A percentile compares a stretch with the other conserved stretches of the same genome.
phyloP scores from a whole-genome alignment of 2,113 vertebrate species.

The Atherinomorus stipes region DNA sequence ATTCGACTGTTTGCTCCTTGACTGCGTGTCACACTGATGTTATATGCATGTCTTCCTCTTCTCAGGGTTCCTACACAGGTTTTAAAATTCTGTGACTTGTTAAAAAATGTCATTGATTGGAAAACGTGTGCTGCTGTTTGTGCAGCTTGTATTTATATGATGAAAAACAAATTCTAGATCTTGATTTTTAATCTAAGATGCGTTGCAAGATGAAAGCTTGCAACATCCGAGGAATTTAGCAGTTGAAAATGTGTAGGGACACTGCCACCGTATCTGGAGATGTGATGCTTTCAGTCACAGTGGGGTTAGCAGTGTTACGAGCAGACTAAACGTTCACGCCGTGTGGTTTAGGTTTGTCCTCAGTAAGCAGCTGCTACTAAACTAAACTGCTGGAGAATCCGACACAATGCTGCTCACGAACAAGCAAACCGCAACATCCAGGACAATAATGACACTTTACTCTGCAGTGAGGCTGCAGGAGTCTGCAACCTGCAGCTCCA shows the following conservation, averaged over 20 bases:
- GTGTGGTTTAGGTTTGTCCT: background rate
- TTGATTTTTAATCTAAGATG: background rate
- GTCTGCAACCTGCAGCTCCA: too few species aligned
- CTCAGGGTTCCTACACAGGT: slow-evolving; percentile 42
- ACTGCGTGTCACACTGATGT: slow-evolving; percentile 33
- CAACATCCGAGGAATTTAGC: background rate
- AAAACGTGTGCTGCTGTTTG: background rate
- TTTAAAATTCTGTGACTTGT: background rate
- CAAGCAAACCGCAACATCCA: too few species aligned
- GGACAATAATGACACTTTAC: too few species aligned
- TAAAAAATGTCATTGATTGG: background rate
- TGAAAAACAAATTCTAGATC: background rate
- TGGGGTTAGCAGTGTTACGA: slow-evolving; percentile 65
- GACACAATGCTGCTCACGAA: too few species aligned
- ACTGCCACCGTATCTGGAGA: slow-evolving; percentile 16
- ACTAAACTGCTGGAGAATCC: too few species aligned
- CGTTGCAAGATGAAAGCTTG: background rate
- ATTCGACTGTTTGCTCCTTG: slow-evolving; percentile 12
- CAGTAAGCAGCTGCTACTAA: too few species aligned
- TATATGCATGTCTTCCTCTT: slow-evolving; percentile 70
- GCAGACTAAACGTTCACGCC: background rate
- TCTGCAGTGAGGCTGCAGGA: too few species aligned
- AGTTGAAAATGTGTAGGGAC: slow-evolving; percentile 37
- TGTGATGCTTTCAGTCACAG: slow-evolving; percentile 22
- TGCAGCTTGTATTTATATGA: background rate